Conservation (phyloP, 2,113 vertebrate genomes). For the Hiodon tergisus region DNA sequence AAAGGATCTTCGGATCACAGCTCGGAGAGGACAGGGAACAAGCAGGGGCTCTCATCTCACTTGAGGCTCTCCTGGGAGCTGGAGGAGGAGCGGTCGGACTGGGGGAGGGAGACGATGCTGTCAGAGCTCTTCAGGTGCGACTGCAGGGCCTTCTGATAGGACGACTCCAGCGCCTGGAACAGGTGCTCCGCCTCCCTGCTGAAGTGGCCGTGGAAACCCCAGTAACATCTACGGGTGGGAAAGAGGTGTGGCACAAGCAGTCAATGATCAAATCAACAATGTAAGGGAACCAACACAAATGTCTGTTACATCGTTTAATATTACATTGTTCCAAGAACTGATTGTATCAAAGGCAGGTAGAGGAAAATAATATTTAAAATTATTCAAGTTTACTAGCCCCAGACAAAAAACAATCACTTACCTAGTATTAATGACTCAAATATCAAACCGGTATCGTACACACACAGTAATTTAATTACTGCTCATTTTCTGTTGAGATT, state of each 20-base stretch:
- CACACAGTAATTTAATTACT: too few species aligned
- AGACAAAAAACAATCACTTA: background rate
- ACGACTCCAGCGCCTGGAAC: constrained; percentile 85
- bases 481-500: too few species aligned
- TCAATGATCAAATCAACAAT: background rate
- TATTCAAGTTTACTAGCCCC: background rate
- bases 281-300: background rate
- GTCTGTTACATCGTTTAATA: too few species aligned
- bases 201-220: constrained; percentile 94
- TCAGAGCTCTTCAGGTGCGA: constrained; percentile 92
- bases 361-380: background rate
- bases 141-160: constrained; percentile 95
- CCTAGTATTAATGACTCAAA: too few species aligned
- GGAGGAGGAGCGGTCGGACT: constrained; percentile 93
- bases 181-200: constrained; percentile 90
- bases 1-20: too few species aligned
- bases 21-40: background rate
- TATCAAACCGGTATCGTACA: too few species aligned
- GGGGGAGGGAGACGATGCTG: constrained; percentile 89
- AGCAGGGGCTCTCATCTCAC: constrained; percentile 61
- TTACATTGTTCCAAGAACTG: too few species aligned
- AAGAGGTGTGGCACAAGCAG: background rate
- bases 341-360: background rate
- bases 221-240: constrained; percentile 79
- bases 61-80: constrained; percentile 98